Conservation (phyloP, 2,888 invertebrate species). For the Noctua fimbriata region DNA sequence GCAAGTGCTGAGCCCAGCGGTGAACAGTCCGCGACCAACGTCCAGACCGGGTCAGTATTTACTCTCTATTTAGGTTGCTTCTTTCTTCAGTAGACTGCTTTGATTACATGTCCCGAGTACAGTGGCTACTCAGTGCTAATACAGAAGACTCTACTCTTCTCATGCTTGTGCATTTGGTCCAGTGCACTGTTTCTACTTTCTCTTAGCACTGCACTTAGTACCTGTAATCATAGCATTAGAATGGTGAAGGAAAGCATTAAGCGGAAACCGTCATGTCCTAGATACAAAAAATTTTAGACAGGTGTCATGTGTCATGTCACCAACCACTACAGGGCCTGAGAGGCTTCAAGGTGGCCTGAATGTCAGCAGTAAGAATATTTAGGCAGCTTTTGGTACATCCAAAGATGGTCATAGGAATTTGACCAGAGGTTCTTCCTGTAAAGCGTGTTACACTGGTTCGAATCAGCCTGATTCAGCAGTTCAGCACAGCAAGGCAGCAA, state of each 20-base stretch:
- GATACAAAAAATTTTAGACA: background rate
- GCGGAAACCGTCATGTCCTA: background rate
- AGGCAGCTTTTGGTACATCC: background rate
- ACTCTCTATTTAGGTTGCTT: background rate
- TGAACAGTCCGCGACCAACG: conserved; percentile 82
- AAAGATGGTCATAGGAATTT: background rate
- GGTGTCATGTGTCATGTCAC: background rate
- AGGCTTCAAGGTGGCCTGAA: background rate
- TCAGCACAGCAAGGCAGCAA: background rate
- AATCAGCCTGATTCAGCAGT: background rate
- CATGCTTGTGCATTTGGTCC: background rate
- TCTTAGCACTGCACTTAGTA: background rate
- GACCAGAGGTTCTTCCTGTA: background rate
- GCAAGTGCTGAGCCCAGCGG: conserved; percentile 87
- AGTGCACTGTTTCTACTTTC: background rate
- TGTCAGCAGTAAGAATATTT: background rate
- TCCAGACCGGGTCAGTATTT: conserved; percentile 82
- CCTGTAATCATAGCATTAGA: background rate
- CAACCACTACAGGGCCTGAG: background rate
- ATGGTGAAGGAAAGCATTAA: background rate
- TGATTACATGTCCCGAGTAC: background rate
- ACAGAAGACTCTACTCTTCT: background rate
- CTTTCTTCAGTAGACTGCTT: background rate
- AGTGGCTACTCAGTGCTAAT: background rate
- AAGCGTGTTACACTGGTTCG: background rate